These are phyloP conservation scores for Bubo bubo DNA, from an alignment of 2,113 vertebrate genomes.

Conservation along the genomic window DNA sequence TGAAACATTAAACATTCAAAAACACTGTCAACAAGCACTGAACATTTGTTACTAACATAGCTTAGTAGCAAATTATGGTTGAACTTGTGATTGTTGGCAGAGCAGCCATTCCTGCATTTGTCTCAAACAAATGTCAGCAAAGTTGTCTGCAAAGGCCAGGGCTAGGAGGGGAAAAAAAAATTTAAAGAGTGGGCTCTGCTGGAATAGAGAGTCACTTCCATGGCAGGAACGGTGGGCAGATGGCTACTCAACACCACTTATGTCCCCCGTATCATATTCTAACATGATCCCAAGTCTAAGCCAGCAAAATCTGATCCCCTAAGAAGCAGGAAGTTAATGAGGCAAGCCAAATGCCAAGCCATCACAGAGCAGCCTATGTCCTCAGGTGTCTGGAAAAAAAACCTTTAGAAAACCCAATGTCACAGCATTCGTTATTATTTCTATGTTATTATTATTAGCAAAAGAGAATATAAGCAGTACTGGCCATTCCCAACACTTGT, in stretches of 20 bases:
- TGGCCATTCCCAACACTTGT: not conserved
- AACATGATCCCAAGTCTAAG: not conserved
- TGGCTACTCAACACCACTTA: not conserved
- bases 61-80: not conserved
- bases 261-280: not conserved
- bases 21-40: not conserved
- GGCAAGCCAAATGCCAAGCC: not conserved
- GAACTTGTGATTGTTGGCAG: slow-evolving; percentile 16
- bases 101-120: not conserved
- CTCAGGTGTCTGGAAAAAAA: not conserved
- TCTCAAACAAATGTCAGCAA: not conserved
- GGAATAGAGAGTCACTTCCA: not conserved
- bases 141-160: not conserved
- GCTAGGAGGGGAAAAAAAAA: not conserved
- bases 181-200: not conserved
- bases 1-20: slow-evolving; percentile 12
- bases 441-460: not conserved
- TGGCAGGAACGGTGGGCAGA: not conserved
- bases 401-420: not conserved
- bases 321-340: not conserved
- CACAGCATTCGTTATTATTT: not conserved
- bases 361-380: not conserved
- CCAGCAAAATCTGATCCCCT: not conserved
- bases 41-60: not conserved
- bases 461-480: not conserved